Percentiles rank a stretch among this genome's conserved stretches.
Evolutionary conservation across 2,113 vertebrate species (phyloP).

Genomic region (Labrus mixtus): DNA sequence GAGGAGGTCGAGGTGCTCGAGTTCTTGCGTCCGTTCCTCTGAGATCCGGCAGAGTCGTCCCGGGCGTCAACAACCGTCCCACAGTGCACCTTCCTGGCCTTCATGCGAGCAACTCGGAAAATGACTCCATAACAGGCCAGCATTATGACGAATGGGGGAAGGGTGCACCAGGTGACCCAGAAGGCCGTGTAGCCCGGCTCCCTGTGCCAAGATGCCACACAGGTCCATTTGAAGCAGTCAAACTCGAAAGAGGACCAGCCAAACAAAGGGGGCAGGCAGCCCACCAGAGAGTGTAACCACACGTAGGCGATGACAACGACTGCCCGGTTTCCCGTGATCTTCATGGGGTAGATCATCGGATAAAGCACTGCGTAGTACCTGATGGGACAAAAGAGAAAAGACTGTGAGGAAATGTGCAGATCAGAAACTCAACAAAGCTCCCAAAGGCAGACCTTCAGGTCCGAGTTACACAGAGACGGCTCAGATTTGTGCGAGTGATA

Average conservation of each 20-base stretch:
- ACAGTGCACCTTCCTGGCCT: conserved; percentile 96
- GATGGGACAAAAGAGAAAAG: conserved; percentile 11
- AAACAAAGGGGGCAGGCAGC: conserved; percentile 95
- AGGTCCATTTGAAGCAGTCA: conserved; percentile 97
- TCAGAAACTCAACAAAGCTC: conserved; percentile 4
- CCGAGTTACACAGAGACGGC: conserved; percentile 8
- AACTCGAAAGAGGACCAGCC: conserved; percentile 97
- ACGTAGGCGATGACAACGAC: conserved; percentile 92
- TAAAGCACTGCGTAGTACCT: conserved; percentile 99
- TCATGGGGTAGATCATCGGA: conserved; percentile 99
- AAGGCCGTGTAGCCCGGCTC: conserved; percentile 92
- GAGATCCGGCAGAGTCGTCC: conserved; percentile 79
- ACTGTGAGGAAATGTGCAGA: conserved; percentile 1
- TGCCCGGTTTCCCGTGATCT: conserved; percentile 96
- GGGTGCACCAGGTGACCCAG: conserved; percentile 94
- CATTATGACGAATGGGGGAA: conserved; percentile 92
- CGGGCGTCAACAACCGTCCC: conserved; percentile 88
- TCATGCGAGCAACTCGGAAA: conserved; percentile 95
- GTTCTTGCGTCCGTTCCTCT: conserved; percentile 91
- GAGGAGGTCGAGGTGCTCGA: conserved; percentile 95
- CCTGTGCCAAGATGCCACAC: conserved; percentile 94
- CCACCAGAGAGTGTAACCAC: conserved; percentile 95
- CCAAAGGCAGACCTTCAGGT: neutral
- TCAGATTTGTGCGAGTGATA: conserved; percentile 19
- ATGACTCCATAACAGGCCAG: conserved; percentile 95